phyloP scores from a whole-genome alignment of 1,140 invertebrate genomes.

The Pissodes strobi region DNA sequence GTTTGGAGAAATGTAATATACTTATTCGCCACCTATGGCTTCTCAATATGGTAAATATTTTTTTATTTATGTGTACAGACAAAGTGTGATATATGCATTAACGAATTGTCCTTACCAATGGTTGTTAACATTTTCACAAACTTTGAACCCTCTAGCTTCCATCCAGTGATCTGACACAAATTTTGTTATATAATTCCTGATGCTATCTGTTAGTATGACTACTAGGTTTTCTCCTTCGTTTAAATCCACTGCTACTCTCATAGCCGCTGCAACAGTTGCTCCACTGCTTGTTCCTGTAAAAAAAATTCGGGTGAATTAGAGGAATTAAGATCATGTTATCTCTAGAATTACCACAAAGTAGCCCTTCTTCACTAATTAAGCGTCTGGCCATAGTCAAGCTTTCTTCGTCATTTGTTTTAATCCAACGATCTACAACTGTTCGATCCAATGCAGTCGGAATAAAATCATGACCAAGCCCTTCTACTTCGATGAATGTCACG shows the following conservation, averaged over 20 bases:
- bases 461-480: slow-evolving; percentile 91
- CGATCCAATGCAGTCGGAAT: slow-evolving; percentile 86
- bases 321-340: no score
- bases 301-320: not conserved
- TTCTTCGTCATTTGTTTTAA: slow-evolving; percentile 80
- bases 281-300: slow-evolving; percentile 86
- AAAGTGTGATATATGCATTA: no score
- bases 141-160: slow-evolving; percentile 75
- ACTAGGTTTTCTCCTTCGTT: slow-evolving; percentile 86
- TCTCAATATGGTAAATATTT: no score
- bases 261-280: slow-evolving; percentile 76
- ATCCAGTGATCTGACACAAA: slow-evolving; percentile 97
- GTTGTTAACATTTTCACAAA: slow-evolving; percentile 57
- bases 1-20: no score
- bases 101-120: slow-evolving; percentile 59
- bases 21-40: no score
- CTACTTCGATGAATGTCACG: slow-evolving; percentile 78
- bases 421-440: slow-evolving; percentile 81
- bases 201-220: slow-evolving; percentile 89
- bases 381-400: slow-evolving; percentile 80
- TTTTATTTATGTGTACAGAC: no score
- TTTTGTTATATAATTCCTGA: slow-evolving; percentile 99
- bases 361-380: slow-evolving; percentile 89
- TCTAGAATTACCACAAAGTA: slow-evolving; percentile 68
- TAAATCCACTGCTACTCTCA: slow-evolving; percentile 78